Evolutionary conservation across 2,888 invertebrate genomes (phyloP).

Genomic region (Drosophila emarginata): DNA sequence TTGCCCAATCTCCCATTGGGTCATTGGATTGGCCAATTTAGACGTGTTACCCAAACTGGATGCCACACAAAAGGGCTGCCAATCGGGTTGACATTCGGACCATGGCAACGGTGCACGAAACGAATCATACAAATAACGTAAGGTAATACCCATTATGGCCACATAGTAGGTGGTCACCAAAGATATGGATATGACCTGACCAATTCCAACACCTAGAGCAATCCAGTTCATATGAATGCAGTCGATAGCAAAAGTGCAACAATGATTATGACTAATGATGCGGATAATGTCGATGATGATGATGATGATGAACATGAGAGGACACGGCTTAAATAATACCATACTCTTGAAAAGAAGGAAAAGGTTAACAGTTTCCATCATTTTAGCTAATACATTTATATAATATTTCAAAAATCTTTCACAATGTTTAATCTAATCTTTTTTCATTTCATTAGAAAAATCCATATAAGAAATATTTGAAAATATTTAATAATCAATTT

Average conservation of each 20-base stretch:
- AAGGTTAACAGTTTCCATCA: not conserved
- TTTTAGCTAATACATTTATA: not conserved
- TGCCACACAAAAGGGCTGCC: slow-evolving; percentile 83
- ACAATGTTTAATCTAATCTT: too few relatives aligned
- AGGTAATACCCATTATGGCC: slow-evolving; percentile 86
- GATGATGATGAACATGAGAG: not conserved
- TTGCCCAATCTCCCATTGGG: slow-evolving; percentile 8
- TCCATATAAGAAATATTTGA: too few relatives aligned
- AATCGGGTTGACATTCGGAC: slow-evolving; percentile 84
- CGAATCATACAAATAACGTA: slow-evolving; percentile 86
- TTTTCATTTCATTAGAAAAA: too few relatives aligned
- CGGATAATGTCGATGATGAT: not conserved
- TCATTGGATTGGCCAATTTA: slow-evolving; percentile 27
- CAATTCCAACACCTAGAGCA: slow-evolving; percentile 84
- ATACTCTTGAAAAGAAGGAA: not conserved
- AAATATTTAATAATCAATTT: too few relatives aligned
- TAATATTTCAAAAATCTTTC: too few relatives aligned
- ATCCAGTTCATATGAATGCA: not conserved
- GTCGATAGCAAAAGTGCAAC: slow-evolving; percentile 18
- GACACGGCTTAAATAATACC: not conserved
- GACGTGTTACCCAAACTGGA: slow-evolving; percentile 70
- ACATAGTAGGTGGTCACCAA: slow-evolving; percentile 87
- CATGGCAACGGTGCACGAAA: slow-evolving; percentile 86
- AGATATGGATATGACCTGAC: slow-evolving; percentile 84
- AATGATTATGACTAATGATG: slow-evolving; percentile 25